phyloP scores from a whole-genome alignment of 1,140 invertebrate species.

The Pseudomyrmex cubaensis region DNA sequence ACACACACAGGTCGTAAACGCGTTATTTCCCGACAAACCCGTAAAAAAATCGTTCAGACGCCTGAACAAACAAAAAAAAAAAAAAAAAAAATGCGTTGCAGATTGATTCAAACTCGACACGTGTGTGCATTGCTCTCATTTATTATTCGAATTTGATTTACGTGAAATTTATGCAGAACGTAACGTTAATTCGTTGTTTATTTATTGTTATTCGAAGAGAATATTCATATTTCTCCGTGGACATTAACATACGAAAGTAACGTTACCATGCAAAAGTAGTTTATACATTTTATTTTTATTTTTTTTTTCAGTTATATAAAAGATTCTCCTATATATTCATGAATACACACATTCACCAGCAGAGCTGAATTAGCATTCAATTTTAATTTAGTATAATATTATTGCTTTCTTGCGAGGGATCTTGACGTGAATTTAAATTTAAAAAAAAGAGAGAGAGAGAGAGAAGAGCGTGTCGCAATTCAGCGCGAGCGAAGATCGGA shows the following conservation, averaged over 20 bases:
- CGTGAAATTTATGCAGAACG: background rate
- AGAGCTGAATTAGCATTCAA: background rate
- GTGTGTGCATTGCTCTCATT: too few relatives aligned
- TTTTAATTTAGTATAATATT: too few relatives aligned
- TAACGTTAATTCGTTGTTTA: background rate
- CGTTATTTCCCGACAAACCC: background rate
- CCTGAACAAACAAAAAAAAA: background rate
- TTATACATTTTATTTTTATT: background rate
- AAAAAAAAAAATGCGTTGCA: too few relatives aligned
- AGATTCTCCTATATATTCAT: background rate
- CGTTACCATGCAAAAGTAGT: background rate
- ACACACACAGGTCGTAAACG: too few relatives aligned
- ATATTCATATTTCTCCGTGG: too few relatives aligned
- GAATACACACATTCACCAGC: too few relatives aligned
- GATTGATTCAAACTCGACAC: too few relatives aligned
- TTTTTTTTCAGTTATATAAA: background rate
- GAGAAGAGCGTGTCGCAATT: background rate
- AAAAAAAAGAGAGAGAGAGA: too few relatives aligned
- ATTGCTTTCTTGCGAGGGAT: too few relatives aligned
- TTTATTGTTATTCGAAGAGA: background rate
- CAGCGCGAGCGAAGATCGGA: conserved; percentile 6
- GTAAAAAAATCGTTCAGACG: background rate
- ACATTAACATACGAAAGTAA: background rate
- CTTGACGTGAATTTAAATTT: too few relatives aligned
- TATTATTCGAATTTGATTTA: too few relatives aligned